Conservation (phyloP, 2,888 invertebrate species). For the Caenorhabditis sp. region DNA sequence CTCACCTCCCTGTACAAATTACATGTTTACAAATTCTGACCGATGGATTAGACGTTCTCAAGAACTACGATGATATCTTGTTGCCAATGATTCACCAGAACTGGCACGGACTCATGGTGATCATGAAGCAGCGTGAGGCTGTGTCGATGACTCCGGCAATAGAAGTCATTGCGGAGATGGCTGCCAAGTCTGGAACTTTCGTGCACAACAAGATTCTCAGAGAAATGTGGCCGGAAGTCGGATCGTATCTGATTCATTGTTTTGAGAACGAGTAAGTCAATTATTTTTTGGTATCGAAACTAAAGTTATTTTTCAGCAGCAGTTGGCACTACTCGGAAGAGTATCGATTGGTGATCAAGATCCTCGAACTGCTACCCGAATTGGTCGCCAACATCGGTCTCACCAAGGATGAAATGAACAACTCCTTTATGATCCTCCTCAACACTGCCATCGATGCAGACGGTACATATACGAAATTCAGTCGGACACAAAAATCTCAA, state of each 20-base stretch:
- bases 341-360: neutral
- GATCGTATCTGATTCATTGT: conserved; percentile 29
- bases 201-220: conserved; percentile 70
- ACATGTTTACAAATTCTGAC: conserved; percentile 32
- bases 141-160: conserved; percentile 45
- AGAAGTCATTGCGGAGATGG: conserved; percentile 66
- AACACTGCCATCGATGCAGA: neutral
- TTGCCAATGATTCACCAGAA: conserved; percentile 81
- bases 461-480: neutral
- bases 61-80: conserved; percentile 74
- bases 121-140: conserved; percentile 61
- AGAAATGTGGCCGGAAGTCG: conserved; percentile 72
- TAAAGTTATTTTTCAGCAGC: conserved; percentile 21
- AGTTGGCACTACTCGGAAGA: conserved; percentile 10
- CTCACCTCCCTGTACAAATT: conserved; percentile 54
- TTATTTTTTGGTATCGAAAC: neutral
- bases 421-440: conserved; percentile 3
- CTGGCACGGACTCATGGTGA: conserved; percentile 70
- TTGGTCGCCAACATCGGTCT: neutral
- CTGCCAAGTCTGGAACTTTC: conserved; percentile 69
- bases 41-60: conserved; percentile 39
- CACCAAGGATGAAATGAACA: conserved; percentile 19
- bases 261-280: conserved; percentile 24
- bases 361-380: conserved; percentile 4
- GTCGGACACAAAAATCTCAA: neutral